These are phyloP conservation scores for Drosophila ezoana DNA, from an alignment of 2,888 invertebrate species.

Conservation along the genomic window DNA sequence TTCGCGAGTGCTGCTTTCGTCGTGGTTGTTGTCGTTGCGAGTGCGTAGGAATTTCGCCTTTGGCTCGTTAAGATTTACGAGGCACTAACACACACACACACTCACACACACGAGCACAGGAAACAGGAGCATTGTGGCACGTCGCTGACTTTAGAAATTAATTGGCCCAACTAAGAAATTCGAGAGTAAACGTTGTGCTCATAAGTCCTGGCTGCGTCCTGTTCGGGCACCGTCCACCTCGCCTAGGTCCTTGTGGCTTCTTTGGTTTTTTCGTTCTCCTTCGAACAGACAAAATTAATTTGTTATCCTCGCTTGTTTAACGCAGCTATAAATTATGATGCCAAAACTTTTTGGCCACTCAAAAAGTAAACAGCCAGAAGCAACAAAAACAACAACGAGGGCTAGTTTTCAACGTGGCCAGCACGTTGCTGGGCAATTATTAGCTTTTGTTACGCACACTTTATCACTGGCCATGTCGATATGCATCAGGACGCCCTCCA, in stretches of 20 bases:
- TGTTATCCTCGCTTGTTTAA: slow-evolving; percentile 81
- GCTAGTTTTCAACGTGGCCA: slow-evolving; percentile 59
- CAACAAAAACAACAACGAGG: slow-evolving; percentile 15
- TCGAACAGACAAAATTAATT: slow-evolving; percentile 80
- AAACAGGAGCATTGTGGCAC: slow-evolving; percentile 51
- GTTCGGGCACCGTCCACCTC: slow-evolving; percentile 17
- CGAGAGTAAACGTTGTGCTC: slow-evolving; percentile 76
- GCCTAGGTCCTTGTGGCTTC: slow-evolving; percentile 42
- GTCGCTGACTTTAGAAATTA: slow-evolving; percentile 81
- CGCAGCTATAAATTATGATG: slow-evolving; percentile 81
- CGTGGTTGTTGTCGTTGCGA: slow-evolving; percentile 29
- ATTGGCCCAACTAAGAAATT: slow-evolving; percentile 81
- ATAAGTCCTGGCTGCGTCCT: slow-evolving; percentile 72
- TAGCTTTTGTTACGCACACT: slow-evolving; percentile 79
- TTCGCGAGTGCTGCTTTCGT: slow-evolving; percentile 53
- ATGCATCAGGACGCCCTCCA: slow-evolving; percentile 36
- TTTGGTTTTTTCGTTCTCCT: slow-evolving; percentile 24
- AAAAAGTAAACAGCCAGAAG: slow-evolving; percentile 62
- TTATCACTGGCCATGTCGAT: slow-evolving; percentile 74
- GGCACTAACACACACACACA: slow-evolving; percentile 47
- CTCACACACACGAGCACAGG: slow-evolving; percentile 10
- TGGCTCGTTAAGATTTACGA: slow-evolving; percentile 80
- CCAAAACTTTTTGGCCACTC: slow-evolving; percentile 77
- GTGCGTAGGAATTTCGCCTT: slow-evolving; percentile 78
- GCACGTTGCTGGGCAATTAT: slow-evolving; percentile 76